Base-by-base conservation (phyloP, 2,797 vertebrate species). In the Enoplosus armatus region DNA sequence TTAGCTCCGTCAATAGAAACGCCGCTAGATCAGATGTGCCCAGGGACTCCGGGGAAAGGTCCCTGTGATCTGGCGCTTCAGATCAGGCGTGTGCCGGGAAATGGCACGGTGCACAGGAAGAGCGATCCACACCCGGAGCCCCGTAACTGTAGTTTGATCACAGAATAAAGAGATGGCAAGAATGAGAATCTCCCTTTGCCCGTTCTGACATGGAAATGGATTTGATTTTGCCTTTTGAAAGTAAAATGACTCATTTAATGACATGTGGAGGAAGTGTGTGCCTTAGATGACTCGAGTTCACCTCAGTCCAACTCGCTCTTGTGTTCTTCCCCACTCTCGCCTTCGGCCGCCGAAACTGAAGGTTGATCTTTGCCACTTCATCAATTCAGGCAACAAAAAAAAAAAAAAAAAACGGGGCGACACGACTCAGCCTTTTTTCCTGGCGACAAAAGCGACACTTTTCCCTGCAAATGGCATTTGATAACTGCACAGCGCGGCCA, bases 1-100 rank as follows among this genome's bases (percentile, higher is more conserved):
- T 68, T 62, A n/a, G 68, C 74, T 86, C 78, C 76, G 80, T 87
- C 82, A 88, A 79, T 84, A 82, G 84, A 86, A 80, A 88, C 77
- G 48, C 72, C 87, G 85, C 87, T 82, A 77, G 87, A 87, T 85
- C 82, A 82, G 87, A 92, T 85, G 75, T 69, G 79, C 83, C 58
- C 68, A 55, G 79, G 68, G 72, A 77, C 61, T 72, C 43, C 82
- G 59, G 83, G 85, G n/a, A n/a, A 83, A 85, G 80, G 77, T 91
- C 84, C 77, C 84, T 79, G 75, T 80, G 81, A 85, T 84, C 66
- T 79, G 7, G 5, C 48, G 48, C 56, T 61, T 85, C 70, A 81
- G 56, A 86, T 87, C 74, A 70, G 41, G 27, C 65, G 50, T 78
- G 75, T 45, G 39, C 77, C 59, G 35, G 45, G 53, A 78, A 75